These are phyloP conservation scores for Hesperia comma DNA, from an alignment of 2,888 invertebrate species.

Conservation along the genomic window DNA sequence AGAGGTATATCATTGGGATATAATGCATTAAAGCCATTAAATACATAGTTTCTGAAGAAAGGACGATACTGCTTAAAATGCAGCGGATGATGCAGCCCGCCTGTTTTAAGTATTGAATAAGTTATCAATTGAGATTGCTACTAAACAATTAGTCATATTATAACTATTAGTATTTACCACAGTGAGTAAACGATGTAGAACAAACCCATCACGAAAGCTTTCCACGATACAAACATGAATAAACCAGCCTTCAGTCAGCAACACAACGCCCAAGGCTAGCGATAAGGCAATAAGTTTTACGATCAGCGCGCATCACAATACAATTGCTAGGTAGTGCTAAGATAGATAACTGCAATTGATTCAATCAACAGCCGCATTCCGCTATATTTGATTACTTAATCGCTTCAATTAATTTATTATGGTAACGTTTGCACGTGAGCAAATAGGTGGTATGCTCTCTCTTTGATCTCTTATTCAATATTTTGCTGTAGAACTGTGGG, in stretches of 20 bases:
- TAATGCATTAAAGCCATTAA: no score
- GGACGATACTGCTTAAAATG: no score
- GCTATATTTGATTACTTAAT: constrained; percentile 20
- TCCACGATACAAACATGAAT: constrained; percentile 3
- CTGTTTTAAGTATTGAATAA: no score
- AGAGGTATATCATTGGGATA: no score
- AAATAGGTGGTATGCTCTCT: background rate
- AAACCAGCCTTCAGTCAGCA: background rate
- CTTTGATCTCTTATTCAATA: background rate
- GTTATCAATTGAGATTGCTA: no score
- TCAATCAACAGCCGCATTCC: constrained; percentile 42
- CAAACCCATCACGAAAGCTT: constrained; percentile 14
- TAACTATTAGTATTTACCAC: no score
- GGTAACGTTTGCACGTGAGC: background rate
- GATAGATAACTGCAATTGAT: constrained; percentile 43
- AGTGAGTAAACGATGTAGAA: no score
- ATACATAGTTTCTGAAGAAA: no score
- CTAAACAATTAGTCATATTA: no score
- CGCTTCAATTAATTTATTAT: constrained; percentile 12
- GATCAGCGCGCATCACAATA: constrained; percentile 42
- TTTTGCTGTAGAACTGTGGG: background rate
- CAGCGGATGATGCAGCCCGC: no score
- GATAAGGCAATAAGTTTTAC: constrained; percentile 43
- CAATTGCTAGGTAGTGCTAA: constrained; percentile 39
- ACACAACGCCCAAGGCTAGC: constrained; percentile 32